Conservation (phyloP, 37 sponge, comb jelly and placozoan species). For the Bolinopsis microptera region DNA sequence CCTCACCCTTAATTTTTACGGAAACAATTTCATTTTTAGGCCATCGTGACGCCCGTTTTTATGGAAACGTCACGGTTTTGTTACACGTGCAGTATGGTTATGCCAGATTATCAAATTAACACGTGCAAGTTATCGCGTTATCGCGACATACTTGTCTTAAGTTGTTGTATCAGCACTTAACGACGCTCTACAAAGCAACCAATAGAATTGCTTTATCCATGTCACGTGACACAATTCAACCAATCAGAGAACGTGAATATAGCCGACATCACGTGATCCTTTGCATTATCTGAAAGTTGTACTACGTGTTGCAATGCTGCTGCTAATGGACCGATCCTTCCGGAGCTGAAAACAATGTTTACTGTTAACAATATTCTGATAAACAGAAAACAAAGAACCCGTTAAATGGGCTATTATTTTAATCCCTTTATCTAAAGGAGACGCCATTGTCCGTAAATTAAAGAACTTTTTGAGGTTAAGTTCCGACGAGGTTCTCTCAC, state of each 20-base stretch:
- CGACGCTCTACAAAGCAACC: neutral
- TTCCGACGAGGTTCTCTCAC: neutral
- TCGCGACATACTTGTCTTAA: neutral
- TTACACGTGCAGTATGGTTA: neutral
- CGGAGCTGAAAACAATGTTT: neutral
- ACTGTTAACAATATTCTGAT: neutral
- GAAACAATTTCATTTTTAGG: neutral
- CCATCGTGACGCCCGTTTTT: neutral
- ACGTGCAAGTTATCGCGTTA: neutral
- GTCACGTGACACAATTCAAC: constrained; percentile 15
- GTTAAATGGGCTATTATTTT: neutral
- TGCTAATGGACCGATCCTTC: neutral
- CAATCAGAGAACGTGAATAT: neutral
- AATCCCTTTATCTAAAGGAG: neutral
- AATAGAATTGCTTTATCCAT: neutral
- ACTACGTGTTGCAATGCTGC: too few species aligned
- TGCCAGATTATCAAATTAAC: neutral
- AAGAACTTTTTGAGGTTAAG: neutral
- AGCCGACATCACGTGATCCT: neutral
- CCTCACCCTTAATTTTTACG: neutral
- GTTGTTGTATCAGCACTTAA: neutral
- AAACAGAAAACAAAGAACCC: neutral
- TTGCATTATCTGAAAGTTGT: too few species aligned
- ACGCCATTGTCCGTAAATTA: neutral
- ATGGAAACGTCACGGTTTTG: neutral